Base-by-base conservation (phyloP, 2,888 invertebrate species). In the Mythimna impura region DNA sequence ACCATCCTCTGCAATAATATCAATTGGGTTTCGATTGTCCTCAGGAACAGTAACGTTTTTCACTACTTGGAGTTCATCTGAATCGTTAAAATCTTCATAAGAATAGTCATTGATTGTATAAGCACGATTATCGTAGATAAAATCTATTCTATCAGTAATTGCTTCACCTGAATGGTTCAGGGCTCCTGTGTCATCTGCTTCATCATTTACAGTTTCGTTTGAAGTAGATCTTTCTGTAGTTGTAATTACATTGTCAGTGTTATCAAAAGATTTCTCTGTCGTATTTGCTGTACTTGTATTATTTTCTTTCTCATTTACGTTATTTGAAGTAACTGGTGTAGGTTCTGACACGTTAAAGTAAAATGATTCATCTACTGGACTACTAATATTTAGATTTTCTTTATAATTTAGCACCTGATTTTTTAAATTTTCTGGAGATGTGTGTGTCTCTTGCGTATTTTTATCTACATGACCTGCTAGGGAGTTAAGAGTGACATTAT, bases 11-110 rank as follows among this genome's bases (percentile, higher is more conserved):
- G 30, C 34, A 3, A 10, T 40, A 2, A 34, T 5, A n/a, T 25
- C 8, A 50, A 5, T 34, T n/a, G 40, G 17, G 0, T 30, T n/a
- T 60, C 0, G 55, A 1, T 71, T 20, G 3, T 58, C 22, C 14
- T 65, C 25, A 20, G n/a, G 2, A 14, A 12, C 3, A 22, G n/a
- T 54, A n/a, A 50, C 2, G 25, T 58, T 66, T 58, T 62, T 66
- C 0, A 12, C 6, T 50, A 52, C 20, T 52, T 67, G 10, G 9
- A 30, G 36, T 52, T 82, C 71, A 14, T 77, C 57, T 12, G 64
- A 57, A 34, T 66, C 57, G 8, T 34, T 47, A 12, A 34, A 60
- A 34, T 79, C 73, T 25, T 80, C 73, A 30, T 17, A 54, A 0
- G 63, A 47, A 43, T 40, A 34, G 1, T 47, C 60, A 34, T 50